These are phyloP conservation scores for Carlito syrichta DNA, from an alignment of 2,113 vertebrate genomes.

Conservation along the genomic window DNA sequence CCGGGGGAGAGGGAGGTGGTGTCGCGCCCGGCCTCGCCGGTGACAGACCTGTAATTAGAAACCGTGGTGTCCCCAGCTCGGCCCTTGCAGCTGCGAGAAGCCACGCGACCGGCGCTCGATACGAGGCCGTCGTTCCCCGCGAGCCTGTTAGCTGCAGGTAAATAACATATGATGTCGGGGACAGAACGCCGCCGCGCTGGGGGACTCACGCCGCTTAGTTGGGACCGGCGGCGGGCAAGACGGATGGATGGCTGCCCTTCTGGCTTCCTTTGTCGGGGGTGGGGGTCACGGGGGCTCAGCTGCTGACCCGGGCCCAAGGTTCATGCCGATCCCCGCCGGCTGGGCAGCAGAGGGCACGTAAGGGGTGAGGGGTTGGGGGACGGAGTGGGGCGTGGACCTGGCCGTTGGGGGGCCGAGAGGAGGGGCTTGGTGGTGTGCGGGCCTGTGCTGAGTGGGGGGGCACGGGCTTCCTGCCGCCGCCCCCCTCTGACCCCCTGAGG, in stretches of 20 bases:
- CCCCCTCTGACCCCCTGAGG: fast-evolving
- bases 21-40: constrained; percentile 75
- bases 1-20: constrained; percentile 79
- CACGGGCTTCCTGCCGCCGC: fast-evolving
- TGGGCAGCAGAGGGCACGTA: too few species aligned
- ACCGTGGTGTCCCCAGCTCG: constrained; percentile 80
- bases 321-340: fast-evolving
- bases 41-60: constrained; percentile 86
- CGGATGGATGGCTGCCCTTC: constrained; percentile 74
- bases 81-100: constrained; percentile 85
- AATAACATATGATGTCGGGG: constrained; percentile 83
- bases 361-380: background rate
- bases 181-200: constrained; percentile 72
- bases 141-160: constrained; percentile 86
- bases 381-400: too few species aligned
- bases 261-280: constrained; percentile 72
- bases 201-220: constrained; percentile 83
- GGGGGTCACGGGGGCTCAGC: background rate
- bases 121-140: constrained; percentile 79
- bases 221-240: constrained; percentile 70
- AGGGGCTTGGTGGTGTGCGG: too few species aligned
- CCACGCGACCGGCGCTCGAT: constrained; percentile 81
- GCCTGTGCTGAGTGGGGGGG: too few species aligned
- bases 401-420: too few species aligned
- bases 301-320: constrained; percentile 52